phyloP scores from a whole-genome alignment of 2,888 invertebrate genomes.

The Amphimallon solstitiale region DNA sequence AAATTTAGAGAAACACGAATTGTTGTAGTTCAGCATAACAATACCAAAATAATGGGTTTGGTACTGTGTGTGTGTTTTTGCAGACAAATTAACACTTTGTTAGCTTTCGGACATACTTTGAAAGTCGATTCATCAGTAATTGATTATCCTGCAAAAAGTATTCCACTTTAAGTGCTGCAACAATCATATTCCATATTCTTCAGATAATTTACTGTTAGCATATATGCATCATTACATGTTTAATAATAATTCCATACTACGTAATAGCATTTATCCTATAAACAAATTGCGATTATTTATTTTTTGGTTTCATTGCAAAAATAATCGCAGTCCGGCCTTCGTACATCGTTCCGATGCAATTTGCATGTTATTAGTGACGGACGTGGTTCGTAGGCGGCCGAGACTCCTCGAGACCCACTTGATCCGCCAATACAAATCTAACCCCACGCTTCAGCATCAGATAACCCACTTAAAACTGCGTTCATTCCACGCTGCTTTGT shows the following conservation, averaged over 20 bases:
- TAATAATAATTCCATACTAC: slow-evolving; percentile 2
- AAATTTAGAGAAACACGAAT: too few relatives aligned
- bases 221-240: slow-evolving; percentile 1
- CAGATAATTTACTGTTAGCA: too few relatives aligned
- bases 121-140: too few relatives aligned
- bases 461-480: slow-evolving; percentile 36
- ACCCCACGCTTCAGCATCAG: slow-evolving; percentile 34
- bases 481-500: slow-evolving; percentile 18
- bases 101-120: too few relatives aligned
- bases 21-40: too few relatives aligned
- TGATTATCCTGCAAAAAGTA: too few relatives aligned
- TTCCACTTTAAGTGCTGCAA: too few relatives aligned
- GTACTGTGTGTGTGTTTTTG: too few relatives aligned
- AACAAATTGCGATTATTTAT: slow-evolving; percentile 16
- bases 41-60: too few relatives aligned
- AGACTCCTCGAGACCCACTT: slow-evolving; percentile 32
- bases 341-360: slow-evolving; percentile 26
- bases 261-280: slow-evolving; percentile 18
- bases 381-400: slow-evolving; percentile 26
- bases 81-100: too few relatives aligned
- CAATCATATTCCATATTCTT: too few relatives aligned
- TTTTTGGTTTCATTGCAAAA: not conserved
- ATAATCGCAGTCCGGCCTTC: slow-evolving; percentile 24
- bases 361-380: slow-evolving; percentile 38
- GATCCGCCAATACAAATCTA: slow-evolving; percentile 37